These are phyloP conservation scores for Neomorphus geoffroyi DNA, from an alignment of 2,797 vertebrate species.

Conservation along the genomic window DNA sequence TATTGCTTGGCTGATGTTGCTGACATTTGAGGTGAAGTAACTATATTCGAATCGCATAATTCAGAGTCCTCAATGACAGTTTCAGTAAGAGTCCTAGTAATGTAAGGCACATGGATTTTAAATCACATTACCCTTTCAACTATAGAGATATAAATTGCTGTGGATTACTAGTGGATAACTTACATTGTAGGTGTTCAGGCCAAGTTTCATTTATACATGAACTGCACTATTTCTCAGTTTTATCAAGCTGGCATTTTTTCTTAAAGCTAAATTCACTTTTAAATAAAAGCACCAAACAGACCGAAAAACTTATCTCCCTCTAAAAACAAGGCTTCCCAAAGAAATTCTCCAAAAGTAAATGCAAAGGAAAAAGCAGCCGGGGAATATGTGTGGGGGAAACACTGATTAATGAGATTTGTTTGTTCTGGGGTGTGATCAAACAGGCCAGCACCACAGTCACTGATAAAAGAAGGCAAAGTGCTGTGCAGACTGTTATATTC, in stretches of 20 bases:
- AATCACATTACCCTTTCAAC: conserved; percentile 44
- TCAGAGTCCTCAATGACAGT: conserved; percentile 6
- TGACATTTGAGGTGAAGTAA: conserved; percentile 32
- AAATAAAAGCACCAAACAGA: conserved; percentile 1
- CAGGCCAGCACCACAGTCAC: not conserved
- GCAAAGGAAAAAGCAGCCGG: not conserved
- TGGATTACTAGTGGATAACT: not conserved
- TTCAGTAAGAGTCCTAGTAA: conserved; percentile 11
- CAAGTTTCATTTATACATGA: not conserved
- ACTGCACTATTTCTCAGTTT: not conserved
- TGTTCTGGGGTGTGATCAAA: conserved; percentile 39
- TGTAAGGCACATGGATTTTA: conserved; percentile 32
- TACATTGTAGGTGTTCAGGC: not conserved
- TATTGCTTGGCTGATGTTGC: not conserved
- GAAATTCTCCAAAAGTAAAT: conserved; percentile 18
- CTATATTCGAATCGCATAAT: conserved; percentile 3
- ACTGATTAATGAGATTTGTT: conserved; percentile 1
- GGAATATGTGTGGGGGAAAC: not conserved
- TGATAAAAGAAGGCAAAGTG: conserved; percentile 49
- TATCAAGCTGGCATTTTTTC: not conserved
- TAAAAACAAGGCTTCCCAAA: not conserved
- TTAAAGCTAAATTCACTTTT: conserved; percentile 15
- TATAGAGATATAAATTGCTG: conserved; percentile 8
- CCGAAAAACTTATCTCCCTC: not conserved
- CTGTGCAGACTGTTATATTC: conserved; percentile 9